Percentiles rank a stretch among this genome's conserved stretches.
phyloP scores from a whole-genome alignment of 2,113 vertebrate species.

The Antechinus stuartii region DNA sequence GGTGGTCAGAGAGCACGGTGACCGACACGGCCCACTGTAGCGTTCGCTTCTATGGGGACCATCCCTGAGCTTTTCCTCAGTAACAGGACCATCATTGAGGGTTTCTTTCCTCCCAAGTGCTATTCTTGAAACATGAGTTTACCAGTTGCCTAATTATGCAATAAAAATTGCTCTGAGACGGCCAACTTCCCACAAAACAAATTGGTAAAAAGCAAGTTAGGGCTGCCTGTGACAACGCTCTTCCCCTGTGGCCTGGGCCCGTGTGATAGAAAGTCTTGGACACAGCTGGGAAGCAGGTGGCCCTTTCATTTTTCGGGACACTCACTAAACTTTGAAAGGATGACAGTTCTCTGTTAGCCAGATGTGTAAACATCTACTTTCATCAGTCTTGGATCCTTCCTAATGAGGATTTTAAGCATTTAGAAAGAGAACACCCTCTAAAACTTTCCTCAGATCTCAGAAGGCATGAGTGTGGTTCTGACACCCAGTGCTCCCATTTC shows the following conservation, averaged over 20 bases:
- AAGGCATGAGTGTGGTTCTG: slow-evolving; percentile 40
- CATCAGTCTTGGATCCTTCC: slow-evolving; percentile 64
- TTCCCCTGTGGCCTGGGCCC: slow-evolving; percentile 53
- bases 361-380: slow-evolving; percentile 65
- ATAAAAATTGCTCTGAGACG: slow-evolving; percentile 66
- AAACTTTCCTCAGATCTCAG: slow-evolving; percentile 28
- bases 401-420: slow-evolving; percentile 51
- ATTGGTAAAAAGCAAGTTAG: slow-evolving; percentile 57
- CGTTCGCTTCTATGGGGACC: slow-evolving; percentile 76
- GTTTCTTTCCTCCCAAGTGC: slow-evolving; percentile 83
- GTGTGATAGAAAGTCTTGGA: slow-evolving; percentile 58
- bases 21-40: slow-evolving; percentile 68
- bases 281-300: slow-evolving; percentile 60
- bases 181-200: slow-evolving; percentile 65
- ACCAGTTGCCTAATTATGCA: slow-evolving; percentile 67
- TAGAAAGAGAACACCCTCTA: slow-evolving; percentile 55
- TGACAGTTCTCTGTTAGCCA: slow-evolving; percentile 72
- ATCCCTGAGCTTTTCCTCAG: slow-evolving; percentile 71
- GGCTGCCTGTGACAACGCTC: slow-evolving; percentile 51
- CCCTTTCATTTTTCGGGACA: slow-evolving; percentile 66
- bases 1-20: slow-evolving; percentile 80
- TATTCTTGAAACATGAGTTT: slow-evolving; percentile 76
- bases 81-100: slow-evolving; percentile 77
- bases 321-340: slow-evolving; percentile 66
- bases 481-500: neutral